Percentiles rank a stretch among this genome's conserved stretches.
phyloP scores from a whole-genome alignment of 2,113 vertebrate genomes.

The Scolopax mira region DNA sequence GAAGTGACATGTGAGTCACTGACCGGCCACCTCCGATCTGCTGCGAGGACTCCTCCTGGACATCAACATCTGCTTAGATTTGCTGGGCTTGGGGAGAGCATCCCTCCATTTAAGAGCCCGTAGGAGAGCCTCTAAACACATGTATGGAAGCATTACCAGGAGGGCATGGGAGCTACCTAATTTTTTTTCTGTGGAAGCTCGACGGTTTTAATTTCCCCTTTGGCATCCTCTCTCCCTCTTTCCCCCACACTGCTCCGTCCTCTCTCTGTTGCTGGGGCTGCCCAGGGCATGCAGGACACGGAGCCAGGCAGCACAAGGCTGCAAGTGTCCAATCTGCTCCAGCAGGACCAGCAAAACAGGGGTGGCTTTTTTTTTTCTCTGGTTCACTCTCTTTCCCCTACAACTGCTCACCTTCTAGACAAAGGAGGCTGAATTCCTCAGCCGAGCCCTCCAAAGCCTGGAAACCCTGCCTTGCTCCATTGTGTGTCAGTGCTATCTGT shows the following conservation, averaged over 20 bases:
- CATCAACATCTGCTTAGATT: not conserved
- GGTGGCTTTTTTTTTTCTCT: not conserved
- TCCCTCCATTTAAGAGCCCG: not conserved
- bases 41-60: not conserved
- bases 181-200: not conserved
- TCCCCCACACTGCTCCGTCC: not conserved
- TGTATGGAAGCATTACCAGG: not conserved
- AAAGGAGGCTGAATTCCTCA: not conserved
- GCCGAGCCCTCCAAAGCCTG: not conserved
- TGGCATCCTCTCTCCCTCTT: not conserved
- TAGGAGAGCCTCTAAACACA: not conserved
- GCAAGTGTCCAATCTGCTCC: not conserved
- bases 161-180: not conserved
- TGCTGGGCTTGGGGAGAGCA: not conserved
- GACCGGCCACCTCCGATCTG: not conserved
- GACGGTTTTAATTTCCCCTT: not conserved
- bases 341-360: not conserved
- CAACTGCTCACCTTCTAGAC: not conserved
- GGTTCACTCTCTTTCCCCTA: not conserved
- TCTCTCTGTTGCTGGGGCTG: not conserved
- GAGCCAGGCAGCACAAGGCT: not conserved
- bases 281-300: fast-evolving
- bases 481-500: not conserved
- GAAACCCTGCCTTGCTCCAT: constrained; percentile 17
- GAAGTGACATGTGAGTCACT: not conserved